Conservation (phyloP, 2,797 vertebrate species). For the Sus cebifrons region DNA sequence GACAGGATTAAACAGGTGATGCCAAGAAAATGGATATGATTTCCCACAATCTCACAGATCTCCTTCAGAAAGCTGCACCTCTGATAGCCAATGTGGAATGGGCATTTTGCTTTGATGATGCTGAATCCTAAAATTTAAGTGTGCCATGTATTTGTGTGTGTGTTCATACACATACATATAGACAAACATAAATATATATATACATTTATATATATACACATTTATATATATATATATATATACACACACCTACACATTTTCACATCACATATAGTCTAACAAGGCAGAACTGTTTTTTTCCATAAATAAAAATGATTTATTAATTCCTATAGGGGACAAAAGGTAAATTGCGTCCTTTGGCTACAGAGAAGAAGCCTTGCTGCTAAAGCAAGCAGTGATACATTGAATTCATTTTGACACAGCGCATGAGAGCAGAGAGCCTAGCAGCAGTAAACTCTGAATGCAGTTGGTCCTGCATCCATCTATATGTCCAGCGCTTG, state of each 20-base stretch:
- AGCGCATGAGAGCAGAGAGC: background rate
- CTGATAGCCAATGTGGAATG: background rate
- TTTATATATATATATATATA: rapidly evolving
- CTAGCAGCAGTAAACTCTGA: background rate
- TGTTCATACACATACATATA: background rate
- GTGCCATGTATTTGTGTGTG: background rate
- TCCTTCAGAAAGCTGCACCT: background rate
- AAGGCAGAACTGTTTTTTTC: background rate
- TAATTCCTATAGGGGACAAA: background rate
- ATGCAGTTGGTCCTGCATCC: background rate
- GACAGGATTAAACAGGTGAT: background rate
- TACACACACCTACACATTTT: background rate
- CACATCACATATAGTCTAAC: background rate
- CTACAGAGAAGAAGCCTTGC: background rate
- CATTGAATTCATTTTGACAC: rapidly evolving
- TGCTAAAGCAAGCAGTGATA: background rate
- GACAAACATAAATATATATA: background rate
- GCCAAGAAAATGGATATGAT: background rate
- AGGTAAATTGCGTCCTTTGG: background rate
- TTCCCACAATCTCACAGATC: background rate
- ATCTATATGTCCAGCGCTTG: rapidly evolving
- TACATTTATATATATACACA: rapidly evolving
- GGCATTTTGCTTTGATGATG: background rate
- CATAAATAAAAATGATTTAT: background rate
- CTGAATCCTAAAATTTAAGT: background rate